A percentile compares a stretch with the other conserved stretches of the same genome.
phyloP scores from a whole-genome alignment of 2,113 vertebrate species.

The Alethe castanea region DNA sequence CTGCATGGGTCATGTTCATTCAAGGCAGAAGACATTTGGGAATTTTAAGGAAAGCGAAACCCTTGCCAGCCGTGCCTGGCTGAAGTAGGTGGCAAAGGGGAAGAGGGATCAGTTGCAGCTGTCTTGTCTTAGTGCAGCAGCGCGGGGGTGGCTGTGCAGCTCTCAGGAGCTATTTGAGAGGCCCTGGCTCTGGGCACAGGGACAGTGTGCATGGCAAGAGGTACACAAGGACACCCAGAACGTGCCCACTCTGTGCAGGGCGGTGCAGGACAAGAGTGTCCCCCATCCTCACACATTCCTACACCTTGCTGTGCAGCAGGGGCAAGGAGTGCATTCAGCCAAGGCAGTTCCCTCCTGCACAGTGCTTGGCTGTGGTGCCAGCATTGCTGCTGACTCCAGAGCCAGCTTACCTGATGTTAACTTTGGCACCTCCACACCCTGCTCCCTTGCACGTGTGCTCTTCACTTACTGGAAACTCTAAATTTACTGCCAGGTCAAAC shows the following conservation, averaged over 20 bases:
- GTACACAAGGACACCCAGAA: not conserved
- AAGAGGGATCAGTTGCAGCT: constrained; percentile 25
- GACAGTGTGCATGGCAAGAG: not conserved
- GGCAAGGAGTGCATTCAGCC: not conserved
- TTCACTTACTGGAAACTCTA: not conserved
- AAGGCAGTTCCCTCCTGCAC: not conserved
- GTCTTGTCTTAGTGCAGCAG: not conserved
- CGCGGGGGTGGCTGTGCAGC: not conserved
- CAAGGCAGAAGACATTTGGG: not conserved
- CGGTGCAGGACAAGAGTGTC: not conserved
- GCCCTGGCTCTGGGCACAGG: not conserved
- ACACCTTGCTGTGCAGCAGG: not conserved
- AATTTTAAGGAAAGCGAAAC: constrained; percentile 10
- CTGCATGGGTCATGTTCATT: not conserved
- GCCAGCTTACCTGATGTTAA: not conserved
- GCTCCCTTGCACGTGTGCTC: not conserved
- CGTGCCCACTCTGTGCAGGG: not conserved
- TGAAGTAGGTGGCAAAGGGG: not conserved
- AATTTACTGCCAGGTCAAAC: not conserved
- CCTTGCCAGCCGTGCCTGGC: not conserved
- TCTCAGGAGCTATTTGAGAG: not conserved
- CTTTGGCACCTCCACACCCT: not conserved
- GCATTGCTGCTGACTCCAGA: not conserved
- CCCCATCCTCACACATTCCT: not conserved
- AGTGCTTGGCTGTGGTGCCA: not conserved